phyloP scores from a whole-genome alignment of 2,797 vertebrate genomes.

The Morelia viridis region DNA sequence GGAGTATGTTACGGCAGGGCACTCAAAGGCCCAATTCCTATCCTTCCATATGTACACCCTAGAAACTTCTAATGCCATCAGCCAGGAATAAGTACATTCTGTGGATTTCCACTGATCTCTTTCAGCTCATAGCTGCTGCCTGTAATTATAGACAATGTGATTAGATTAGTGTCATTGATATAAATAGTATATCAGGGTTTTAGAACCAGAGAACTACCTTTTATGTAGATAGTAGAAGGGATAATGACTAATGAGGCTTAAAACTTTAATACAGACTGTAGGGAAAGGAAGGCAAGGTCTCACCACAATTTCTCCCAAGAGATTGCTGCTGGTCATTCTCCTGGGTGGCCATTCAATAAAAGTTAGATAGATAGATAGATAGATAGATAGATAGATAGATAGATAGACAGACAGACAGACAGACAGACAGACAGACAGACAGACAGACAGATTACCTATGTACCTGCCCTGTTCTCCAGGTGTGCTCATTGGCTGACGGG shows the following conservation, averaged over 20 bases:
- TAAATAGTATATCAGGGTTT: background rate
- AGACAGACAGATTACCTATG: too few relatives aligned
- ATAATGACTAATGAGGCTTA: background rate
- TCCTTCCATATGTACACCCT: background rate
- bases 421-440: too few relatives aligned
- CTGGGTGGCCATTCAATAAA: background rate
- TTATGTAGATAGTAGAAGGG: background rate
- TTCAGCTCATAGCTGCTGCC: background rate
- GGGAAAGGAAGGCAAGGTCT: background rate
- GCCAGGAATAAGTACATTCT: background rate
- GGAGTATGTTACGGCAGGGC: background rate
- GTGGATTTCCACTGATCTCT: background rate
- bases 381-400: too few relatives aligned
- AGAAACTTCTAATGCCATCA: background rate
- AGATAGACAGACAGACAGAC: too few relatives aligned
- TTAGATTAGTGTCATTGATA: background rate
- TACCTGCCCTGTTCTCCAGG: too few relatives aligned
- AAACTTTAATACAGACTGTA: background rate
- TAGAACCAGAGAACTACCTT: background rate
- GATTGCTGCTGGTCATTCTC: background rate
- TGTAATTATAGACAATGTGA: background rate
- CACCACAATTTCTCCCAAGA: background rate
- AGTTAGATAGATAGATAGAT: too few relatives aligned
- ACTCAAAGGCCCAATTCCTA: background rate
- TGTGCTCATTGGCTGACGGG: too few relatives aligned